phyloP scores from a whole-genome alignment of 2,113 vertebrate genomes.

The Eleginops maclovinus region DNA sequence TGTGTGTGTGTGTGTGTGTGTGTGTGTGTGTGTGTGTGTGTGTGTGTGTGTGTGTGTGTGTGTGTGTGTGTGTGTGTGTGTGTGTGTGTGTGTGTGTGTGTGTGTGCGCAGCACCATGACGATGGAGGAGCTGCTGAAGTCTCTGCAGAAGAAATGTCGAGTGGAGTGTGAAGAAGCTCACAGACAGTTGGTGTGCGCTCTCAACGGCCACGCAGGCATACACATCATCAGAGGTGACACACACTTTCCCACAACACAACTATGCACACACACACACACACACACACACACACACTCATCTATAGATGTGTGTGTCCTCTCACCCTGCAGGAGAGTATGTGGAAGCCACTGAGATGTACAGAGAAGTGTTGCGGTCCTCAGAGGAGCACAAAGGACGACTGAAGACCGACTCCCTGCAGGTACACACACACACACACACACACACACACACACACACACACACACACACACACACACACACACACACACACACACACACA shows the following conservation, averaged over 20 bases:
- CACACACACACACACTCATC: too few species aligned
- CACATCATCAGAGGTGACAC: constrained; percentile 97
- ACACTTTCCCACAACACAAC: constrained; percentile 20
- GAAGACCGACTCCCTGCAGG: constrained; percentile 98
- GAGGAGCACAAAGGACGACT: constrained; percentile 97
- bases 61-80: too few species aligned
- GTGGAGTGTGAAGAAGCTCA: constrained; percentile 98
- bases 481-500: too few species aligned
- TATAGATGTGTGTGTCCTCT: too few species aligned
- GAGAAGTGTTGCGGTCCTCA: constrained; percentile 96
- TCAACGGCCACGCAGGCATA: constrained; percentile 97
- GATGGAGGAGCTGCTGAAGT: constrained; percentile 96
- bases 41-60: too few species aligned
- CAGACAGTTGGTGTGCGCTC: constrained; percentile 95
- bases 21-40: too few species aligned
- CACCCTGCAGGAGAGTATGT: constrained; percentile 87
- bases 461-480: too few species aligned
- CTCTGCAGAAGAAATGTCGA: constrained; percentile 97
- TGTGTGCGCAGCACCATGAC: too few species aligned
- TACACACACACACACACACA: constrained; percentile 55
- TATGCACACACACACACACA: constrained; percentile 6
- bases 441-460: too few species aligned
- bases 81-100: too few species aligned
- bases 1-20: too few species aligned
- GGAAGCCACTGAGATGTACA: constrained; percentile 90